Conservation (phyloP, 2,113 vertebrate genomes). For the Dinomys branickii region DNA sequence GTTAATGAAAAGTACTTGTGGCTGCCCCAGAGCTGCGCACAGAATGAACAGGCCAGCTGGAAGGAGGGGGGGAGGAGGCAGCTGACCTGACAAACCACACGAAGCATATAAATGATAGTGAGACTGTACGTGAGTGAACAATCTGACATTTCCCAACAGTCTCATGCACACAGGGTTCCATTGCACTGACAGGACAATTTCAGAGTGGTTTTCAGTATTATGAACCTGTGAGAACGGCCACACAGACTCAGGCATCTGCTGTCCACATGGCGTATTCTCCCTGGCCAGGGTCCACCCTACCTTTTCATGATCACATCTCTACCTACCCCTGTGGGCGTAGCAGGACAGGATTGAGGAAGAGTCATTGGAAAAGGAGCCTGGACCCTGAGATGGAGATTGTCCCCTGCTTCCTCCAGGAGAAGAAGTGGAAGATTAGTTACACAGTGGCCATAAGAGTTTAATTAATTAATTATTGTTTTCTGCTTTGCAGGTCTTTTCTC, state of each 20-base stretch:
- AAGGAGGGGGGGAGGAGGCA: neutral
- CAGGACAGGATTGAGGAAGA: neutral
- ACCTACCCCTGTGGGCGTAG: too few relatives aligned
- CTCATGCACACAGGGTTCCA: neutral
- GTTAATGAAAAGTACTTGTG: neutral
- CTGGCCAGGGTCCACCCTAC: accelerated
- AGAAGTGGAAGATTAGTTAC: neutral
- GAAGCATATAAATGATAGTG: neutral
- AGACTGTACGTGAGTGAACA: neutral
- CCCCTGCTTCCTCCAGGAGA: neutral
- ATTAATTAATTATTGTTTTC: neutral
- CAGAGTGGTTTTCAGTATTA: neutral
- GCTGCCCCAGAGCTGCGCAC: neutral
- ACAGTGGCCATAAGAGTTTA: neutral
- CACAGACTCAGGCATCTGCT: neutral
- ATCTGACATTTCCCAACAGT: neutral
- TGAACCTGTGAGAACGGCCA: neutral
- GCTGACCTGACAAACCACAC: neutral
- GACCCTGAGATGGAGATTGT: neutral
- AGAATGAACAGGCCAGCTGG: neutral
- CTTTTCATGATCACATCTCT: neutral
- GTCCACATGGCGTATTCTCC: neutral
- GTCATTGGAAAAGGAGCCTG: neutral
- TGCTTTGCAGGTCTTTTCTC: neutral
- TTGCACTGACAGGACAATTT: neutral